Base-by-base conservation (phyloP, 1,140 invertebrate species). In the Muscidifurax raptorellus region DNA sequence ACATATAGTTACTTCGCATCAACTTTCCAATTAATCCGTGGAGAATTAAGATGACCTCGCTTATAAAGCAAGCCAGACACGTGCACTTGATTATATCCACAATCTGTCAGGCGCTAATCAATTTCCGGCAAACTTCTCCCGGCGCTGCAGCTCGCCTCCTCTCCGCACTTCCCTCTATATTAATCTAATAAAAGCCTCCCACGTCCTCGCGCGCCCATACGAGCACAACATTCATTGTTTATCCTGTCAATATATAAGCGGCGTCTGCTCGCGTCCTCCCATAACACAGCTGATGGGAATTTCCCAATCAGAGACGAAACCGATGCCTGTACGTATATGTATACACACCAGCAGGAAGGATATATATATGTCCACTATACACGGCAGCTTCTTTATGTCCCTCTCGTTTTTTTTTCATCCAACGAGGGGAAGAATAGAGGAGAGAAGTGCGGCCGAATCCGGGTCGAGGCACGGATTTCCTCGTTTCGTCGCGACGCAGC, bases 381-480 rank as follows among this genome's bases (percentile, higher is more conserved):
- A 40, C 32, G n/a, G 5, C 36, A 40, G 36, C 36, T 40, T 47
- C 44, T 47, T 18, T 47, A 15, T 47, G 22, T 67, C 6, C 4
- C 32, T 40, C 32, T 66, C 10, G n/a, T 47, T 28, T 28, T 15
- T 76, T 52, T 28, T 22, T 67, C 22, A n/a, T 78, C 44, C 32
- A 13, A 1, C 12, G 5, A 36, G 32, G 32, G 15, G 44, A 47
- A 10, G 10, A 40, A 40, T 47, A 2, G 40, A n/a, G 28, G 74
- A 40, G 66, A 28, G 66, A 52, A 71, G 67, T 72, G n/a, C n/a
- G 67, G 67, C 28, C 40, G 40, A 28, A 69, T 80, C 59, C 64
- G 25, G 64, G 64, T 69, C 44, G 44, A 74, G 30, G 80, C 80
- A 74, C 69, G 81, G 74, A 83, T 69, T 75, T 44, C 76, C 72